Percentiles rank a stretch among this genome's conserved stretches.
These are phyloP conservation scores for Bryconaethiops microstoma DNA, from an alignment of 2,797 vertebrate species.

Conservation along the genomic window DNA sequence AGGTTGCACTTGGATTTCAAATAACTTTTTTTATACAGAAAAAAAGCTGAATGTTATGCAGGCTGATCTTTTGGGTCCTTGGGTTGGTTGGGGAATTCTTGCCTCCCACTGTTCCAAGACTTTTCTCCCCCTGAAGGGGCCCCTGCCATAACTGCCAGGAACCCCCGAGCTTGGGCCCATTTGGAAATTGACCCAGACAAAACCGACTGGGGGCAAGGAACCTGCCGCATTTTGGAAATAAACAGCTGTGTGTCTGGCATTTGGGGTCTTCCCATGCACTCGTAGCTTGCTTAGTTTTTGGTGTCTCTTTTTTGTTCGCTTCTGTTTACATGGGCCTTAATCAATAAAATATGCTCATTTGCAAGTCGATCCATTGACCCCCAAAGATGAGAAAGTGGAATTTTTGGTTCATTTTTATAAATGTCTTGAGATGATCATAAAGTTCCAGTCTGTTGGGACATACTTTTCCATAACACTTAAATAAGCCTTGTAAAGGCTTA, in stretches of 20 bases:
- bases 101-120: conserved; percentile 80
- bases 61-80: conserved; percentile 68
- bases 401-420: neutral
- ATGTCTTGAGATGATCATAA: too few species aligned
- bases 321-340: conserved; percentile 2
- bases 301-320: neutral
- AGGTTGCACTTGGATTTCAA: conserved; percentile 81
- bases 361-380: neutral
- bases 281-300: neutral
- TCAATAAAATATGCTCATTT: conserved; percentile 33
- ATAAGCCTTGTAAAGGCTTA: too few species aligned
- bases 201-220: conserved; percentile 59
- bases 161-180: conserved; percentile 64
- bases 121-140: conserved; percentile 76
- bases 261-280: neutral
- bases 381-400: neutral
- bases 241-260: conserved; percentile 41
- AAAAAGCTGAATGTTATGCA: conserved; percentile 78
- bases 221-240: conserved; percentile 58
- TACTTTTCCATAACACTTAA: too few species aligned
- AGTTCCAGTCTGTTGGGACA: too few species aligned
- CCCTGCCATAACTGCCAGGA: conserved; percentile 77
- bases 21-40: conserved; percentile 72
- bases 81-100: conserved; percentile 78
- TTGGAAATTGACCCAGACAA: conserved; percentile 77